Evolutionary conservation across 1,140 invertebrate genomes (phyloP).

Genomic region (Drosophila athabasca): DNA sequence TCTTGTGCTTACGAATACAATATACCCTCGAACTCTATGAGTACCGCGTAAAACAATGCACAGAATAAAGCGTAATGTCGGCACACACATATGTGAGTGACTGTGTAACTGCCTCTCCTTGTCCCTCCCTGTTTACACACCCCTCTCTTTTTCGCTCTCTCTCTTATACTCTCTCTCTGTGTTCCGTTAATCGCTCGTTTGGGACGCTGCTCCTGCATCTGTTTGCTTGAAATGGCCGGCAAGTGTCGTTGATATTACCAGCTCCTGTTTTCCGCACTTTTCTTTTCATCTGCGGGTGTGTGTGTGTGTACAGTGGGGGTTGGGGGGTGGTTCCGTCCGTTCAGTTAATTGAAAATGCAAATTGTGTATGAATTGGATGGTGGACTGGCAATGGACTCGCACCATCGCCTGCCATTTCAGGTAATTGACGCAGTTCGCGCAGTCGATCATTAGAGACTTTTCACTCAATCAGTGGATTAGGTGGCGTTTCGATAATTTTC

Average conservation of each 20-base stretch:
- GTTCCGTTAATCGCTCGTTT: conserved; percentile 56
- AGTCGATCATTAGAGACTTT: conserved; percentile 55
- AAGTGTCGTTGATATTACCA: conserved; percentile 57
- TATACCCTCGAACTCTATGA: not conserved
- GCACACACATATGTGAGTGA: conserved; percentile 21
- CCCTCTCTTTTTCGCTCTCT: too few relatives aligned
- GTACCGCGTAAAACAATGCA: conserved; percentile 22
- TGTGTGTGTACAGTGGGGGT: not conserved
- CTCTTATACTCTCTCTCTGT: not conserved
- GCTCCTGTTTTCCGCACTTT: not conserved
- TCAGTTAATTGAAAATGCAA: conserved; percentile 79
- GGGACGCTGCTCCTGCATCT: conserved; percentile 48
- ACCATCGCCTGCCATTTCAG: conserved; percentile 18
- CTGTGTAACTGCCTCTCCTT: conserved; percentile 8
- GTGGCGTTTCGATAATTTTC: conserved; percentile 43
- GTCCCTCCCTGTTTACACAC: conserved; percentile 23
- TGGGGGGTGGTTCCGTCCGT: conserved; percentile 12
- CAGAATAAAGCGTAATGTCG: conserved; percentile 14
- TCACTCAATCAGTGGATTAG: conserved; percentile 50
- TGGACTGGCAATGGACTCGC: conserved; percentile 19
- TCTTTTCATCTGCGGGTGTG: conserved; percentile 3
- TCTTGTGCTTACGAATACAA: too few relatives aligned
- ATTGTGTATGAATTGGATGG: conserved; percentile 53
- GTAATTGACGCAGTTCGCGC: conserved; percentile 42
- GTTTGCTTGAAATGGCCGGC: conserved; percentile 61